These are phyloP conservation scores for Rhodeus uyekii DNA, from an alignment of 2,797 vertebrate species.

Conservation along the genomic window DNA sequence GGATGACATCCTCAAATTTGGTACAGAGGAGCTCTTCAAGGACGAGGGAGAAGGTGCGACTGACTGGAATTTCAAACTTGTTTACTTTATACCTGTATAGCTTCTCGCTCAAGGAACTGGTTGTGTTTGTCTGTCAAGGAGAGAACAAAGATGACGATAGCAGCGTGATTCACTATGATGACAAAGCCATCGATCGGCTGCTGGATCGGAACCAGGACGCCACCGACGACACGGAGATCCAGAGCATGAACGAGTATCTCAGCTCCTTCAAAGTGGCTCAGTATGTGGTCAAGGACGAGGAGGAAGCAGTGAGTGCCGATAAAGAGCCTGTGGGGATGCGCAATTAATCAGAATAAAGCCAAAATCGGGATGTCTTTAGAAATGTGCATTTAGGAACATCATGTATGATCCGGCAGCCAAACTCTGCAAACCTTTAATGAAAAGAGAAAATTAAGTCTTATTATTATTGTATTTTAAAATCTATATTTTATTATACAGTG, in stretches of 20 bases:
- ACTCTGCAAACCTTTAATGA: background rate
- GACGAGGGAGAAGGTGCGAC: slow-evolving; percentile 75
- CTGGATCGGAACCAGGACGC: slow-evolving; percentile 95
- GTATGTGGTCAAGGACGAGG: slow-evolving; percentile 97
- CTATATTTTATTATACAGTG: background rate
- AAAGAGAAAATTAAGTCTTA: no score
- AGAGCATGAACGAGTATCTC: slow-evolving; percentile 98
- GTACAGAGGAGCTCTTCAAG: slow-evolving; percentile 95
- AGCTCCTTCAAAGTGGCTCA: slow-evolving; percentile 99
- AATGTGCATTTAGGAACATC: background rate
- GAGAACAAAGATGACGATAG: slow-evolving; percentile 95
- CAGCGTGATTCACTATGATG: slow-evolving; percentile 97
- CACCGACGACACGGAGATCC: slow-evolving; percentile 92
- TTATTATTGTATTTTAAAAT: no score
- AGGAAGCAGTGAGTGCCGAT: slow-evolving; percentile 87
- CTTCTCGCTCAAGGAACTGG: background rate
- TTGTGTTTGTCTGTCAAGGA: slow-evolving; percentile 64
- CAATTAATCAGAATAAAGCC: background rate
- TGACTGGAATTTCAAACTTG: background rate
- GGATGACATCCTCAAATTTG: slow-evolving; percentile 98
- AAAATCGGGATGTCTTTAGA: background rate
- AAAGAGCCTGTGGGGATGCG: background rate
- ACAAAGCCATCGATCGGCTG: slow-evolving; percentile 93
- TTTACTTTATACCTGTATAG: background rate
- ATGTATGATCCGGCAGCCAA: background rate